These are phyloP conservation scores for Zeuzera pyrina DNA, from an alignment of 2,888 invertebrate genomes.

Conservation along the genomic window DNA sequence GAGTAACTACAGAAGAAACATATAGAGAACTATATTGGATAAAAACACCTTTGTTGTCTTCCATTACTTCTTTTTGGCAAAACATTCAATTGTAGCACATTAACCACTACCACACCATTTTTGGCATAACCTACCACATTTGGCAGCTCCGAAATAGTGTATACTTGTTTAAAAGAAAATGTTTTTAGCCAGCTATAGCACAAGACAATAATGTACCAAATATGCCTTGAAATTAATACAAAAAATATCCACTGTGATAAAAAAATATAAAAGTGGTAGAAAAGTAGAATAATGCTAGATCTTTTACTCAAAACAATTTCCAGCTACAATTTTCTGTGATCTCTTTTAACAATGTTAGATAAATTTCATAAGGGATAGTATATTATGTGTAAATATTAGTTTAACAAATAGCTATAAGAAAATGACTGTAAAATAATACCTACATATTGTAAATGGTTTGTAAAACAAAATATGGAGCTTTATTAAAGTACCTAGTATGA, in stretches of 20 bases:
- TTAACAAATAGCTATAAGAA: conserved; percentile 41
- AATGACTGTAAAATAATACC: conserved; percentile 67
- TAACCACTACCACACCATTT: conserved; percentile 29
- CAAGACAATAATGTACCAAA: no score
- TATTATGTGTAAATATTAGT: conserved; percentile 59
- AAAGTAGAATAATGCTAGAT: neutral
- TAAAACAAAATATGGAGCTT: conserved; percentile 72
- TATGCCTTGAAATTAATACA: conserved; percentile 57
- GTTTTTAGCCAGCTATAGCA: no score
- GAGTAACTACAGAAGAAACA: conserved; percentile 32
- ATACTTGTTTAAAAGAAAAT: no score
- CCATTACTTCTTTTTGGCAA: conserved; percentile 62
- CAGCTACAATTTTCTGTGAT: conserved; percentile 76
- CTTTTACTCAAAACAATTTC: conserved; percentile 64
- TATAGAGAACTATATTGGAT: conserved; percentile 21
- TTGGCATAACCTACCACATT: conserved; percentile 44
- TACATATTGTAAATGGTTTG: conserved; percentile 65
- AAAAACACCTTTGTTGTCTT: conserved; percentile 40
- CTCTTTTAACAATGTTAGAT: conserved; percentile 63
- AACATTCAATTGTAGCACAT: conserved; percentile 61
- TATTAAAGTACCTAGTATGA: conserved; percentile 70
- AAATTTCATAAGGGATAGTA: conserved; percentile 58
- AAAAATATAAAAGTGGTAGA: conserved; percentile 32
- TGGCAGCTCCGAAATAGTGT: no score
- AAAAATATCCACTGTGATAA: conserved; percentile 65